Evolutionary conservation across 2,113 vertebrate genomes (phyloP).

Genomic region (Odontophorus gujanensis): DNA sequence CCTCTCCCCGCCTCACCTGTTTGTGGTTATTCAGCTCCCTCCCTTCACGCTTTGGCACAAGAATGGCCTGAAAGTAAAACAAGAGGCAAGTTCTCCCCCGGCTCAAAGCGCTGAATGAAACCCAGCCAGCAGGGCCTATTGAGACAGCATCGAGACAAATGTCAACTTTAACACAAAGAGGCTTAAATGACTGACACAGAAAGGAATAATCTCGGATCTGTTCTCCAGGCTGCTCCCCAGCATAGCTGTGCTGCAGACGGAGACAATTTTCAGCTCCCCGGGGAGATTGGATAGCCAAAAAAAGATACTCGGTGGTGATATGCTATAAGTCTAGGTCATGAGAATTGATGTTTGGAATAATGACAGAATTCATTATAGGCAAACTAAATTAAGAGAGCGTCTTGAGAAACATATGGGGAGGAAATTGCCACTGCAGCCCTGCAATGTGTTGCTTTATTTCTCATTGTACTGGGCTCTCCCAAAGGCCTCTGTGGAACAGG

Average conservation of each 20-base stretch:
- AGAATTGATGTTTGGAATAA: conserved; percentile 70
- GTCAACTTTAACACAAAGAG: conserved; percentile 73
- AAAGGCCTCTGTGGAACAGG: conserved; percentile 18
- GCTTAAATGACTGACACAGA: conserved; percentile 72
- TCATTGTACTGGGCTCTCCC: conserved; percentile 29
- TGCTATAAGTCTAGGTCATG: conserved; percentile 43
- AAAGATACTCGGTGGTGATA: conserved; percentile 66
- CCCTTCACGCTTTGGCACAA: conserved; percentile 57
- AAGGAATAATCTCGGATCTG: conserved; percentile 71
- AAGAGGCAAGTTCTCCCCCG: conserved; percentile 15
- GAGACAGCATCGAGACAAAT: conserved; percentile 70
- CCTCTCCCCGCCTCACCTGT: conserved; percentile 76
- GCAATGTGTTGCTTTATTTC: conserved; percentile 41
- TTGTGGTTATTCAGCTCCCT: conserved; percentile 78
- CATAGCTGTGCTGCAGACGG: conserved; percentile 51
- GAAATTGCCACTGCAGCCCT: conserved; percentile 64
- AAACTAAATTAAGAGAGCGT: conserved; percentile 67
- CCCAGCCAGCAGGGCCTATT: conserved; percentile 59
- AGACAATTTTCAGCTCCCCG: conserved; percentile 63
- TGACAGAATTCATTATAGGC: conserved; percentile 64
- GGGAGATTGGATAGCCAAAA: conserved; percentile 66
- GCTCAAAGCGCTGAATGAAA: conserved; percentile 62
- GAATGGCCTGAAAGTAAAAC: conserved; percentile 64
- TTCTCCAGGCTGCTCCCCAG: conserved; percentile 74
- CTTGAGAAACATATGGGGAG: conserved; percentile 69